phyloP scores from a whole-genome alignment of 2,113 vertebrate genomes.

The Halichoeres trimaculatus region DNA sequence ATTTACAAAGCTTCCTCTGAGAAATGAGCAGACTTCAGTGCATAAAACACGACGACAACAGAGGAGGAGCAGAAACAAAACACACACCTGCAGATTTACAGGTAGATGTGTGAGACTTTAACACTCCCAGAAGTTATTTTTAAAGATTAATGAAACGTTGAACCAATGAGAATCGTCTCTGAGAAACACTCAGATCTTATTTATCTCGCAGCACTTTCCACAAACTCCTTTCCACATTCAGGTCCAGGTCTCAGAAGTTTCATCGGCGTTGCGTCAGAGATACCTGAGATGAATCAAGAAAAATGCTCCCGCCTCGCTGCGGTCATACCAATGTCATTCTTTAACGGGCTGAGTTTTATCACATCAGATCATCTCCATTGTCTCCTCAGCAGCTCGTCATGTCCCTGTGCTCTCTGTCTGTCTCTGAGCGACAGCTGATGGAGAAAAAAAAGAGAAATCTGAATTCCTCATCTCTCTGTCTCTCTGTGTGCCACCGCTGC shows the following conservation, averaged over 20 bases:
- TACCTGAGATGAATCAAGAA: slow-evolving; percentile 23
- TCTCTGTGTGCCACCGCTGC: slow-evolving; percentile 22
- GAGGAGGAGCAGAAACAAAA: too few relatives aligned
- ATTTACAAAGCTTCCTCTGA: too few relatives aligned
- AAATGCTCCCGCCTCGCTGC: neutral
- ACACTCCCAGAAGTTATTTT: too few relatives aligned
- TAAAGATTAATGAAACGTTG: too few relatives aligned
- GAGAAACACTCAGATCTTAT: too few relatives aligned
- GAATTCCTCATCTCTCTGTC: slow-evolving; percentile 31
- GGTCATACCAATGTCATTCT: neutral
- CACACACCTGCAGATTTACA: too few relatives aligned
- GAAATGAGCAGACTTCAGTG: too few relatives aligned
- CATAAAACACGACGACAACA: too few relatives aligned
- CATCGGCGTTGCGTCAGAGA: slow-evolving; percentile 8
- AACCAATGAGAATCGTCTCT: too few relatives aligned
- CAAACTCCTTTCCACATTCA: neutral
- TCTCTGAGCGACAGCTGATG: slow-evolving; percentile 14
- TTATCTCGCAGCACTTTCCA: neutral
- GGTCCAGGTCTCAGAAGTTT: slow-evolving; percentile 24
- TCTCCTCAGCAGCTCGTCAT: slow-evolving; percentile 10
- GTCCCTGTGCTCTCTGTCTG: neutral
- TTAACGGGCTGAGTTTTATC: neutral
- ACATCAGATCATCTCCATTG: slow-evolving; percentile 17
- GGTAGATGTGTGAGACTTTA: too few relatives aligned
- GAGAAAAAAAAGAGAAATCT: slow-evolving; percentile 4